Percentiles rank a stretch among this genome's conserved stretches.
Evolutionary conservation across 2,797 vertebrate species (phyloP).

Genomic region (Dallia pectoralis): DNA sequence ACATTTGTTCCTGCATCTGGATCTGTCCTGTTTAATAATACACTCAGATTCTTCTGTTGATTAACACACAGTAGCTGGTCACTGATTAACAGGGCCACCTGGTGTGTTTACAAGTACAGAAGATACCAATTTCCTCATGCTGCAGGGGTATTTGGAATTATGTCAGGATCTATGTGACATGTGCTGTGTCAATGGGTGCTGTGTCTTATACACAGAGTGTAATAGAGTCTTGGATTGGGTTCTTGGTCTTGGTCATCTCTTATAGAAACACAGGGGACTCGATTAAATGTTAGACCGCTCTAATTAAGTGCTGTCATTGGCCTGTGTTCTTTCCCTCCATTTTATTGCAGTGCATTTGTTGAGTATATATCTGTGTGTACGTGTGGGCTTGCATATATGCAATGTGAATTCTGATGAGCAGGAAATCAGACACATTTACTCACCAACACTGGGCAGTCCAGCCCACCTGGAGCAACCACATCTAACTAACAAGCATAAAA

Average conservation of each 20-base stretch:
- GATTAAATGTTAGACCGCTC: neutral
- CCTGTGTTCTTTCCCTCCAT: neutral
- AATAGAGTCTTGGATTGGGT: neutral
- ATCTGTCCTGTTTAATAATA: neutral
- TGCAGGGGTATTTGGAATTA: slow-evolving; percentile 35
- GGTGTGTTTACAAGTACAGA: slow-evolving; percentile 28
- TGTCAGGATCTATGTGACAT: neutral
- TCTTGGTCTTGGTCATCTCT: neutral
- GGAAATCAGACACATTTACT: slow-evolving; percentile 97
- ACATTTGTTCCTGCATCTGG: neutral
- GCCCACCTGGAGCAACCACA: slow-evolving; percentile 97
- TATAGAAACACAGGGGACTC: neutral
- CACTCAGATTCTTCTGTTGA: neutral
- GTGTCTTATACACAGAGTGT: neutral
- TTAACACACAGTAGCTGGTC: slow-evolving; percentile 21
- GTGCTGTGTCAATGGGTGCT: neutral
- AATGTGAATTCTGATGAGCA: slow-evolving; percentile 75
- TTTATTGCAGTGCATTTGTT: neutral
- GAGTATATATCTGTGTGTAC: slow-evolving; percentile 6
- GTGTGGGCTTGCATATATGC: slow-evolving; percentile 18
- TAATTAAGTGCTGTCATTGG: slow-evolving; percentile 10
- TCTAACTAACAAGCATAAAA: slow-evolving; percentile 99
- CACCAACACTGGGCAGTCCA: slow-evolving; percentile 94
- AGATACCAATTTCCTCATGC: slow-evolving; percentile 32
- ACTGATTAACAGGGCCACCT: slow-evolving; percentile 38